These are phyloP conservation scores for Crotalus tigris DNA, from an alignment of 2,113 vertebrate species.

Conservation along the genomic window DNA sequence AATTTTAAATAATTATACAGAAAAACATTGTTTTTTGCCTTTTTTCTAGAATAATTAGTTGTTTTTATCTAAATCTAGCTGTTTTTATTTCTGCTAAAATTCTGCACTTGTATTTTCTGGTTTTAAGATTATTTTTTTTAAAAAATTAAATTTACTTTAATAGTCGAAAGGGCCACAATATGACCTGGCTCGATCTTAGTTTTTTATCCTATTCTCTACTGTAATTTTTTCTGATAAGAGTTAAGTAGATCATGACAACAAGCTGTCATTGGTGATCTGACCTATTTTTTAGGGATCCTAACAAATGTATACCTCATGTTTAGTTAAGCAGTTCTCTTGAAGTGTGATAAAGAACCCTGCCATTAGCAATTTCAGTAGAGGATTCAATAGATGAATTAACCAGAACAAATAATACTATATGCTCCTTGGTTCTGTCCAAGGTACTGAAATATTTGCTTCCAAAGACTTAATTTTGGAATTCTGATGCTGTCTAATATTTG, in stretches of 20 bases:
- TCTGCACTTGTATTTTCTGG: neutral
- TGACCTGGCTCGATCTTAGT: conserved; percentile 43
- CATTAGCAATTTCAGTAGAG: neutral
- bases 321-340: neutral
- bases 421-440: neutral
- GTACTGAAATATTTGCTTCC: neutral
- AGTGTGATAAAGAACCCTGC: neutral
- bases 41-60: neutral
- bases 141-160: neutral
- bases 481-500: neutral
- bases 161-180: neutral
- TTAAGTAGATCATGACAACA: conserved; percentile 65
- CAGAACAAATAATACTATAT: neutral
- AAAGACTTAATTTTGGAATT: neutral
- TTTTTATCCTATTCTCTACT: conserved; percentile 58
- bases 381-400: neutral
- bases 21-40: neutral
- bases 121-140: neutral
- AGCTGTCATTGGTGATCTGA: conserved; percentile 56
- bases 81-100: neutral
- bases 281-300: conserved; percentile 49
- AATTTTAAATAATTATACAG: neutral
- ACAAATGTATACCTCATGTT: conserved; percentile 57
- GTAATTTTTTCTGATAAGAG: conserved; percentile 51
- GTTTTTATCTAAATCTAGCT: neutral